A percentile compares a stretch with the other conserved stretches of the same genome.
These are phyloP conservation scores for Ammospiza nelsoni DNA, from an alignment of 2,113 vertebrate genomes.

Conservation along the genomic window DNA sequence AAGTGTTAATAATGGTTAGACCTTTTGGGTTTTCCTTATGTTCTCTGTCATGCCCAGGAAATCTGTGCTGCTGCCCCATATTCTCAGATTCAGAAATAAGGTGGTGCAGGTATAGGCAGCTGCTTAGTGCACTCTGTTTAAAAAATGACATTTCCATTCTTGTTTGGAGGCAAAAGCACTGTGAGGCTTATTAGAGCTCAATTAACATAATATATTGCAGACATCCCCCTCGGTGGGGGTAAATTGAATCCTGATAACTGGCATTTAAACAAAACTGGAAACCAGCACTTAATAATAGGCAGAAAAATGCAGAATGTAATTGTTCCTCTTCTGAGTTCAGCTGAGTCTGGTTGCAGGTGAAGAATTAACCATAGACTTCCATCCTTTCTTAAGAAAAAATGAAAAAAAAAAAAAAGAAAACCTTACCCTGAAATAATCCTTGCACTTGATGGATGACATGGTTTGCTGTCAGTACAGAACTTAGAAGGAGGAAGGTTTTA, in stretches of 20 bases:
- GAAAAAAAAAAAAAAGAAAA: neutral
- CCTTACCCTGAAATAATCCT: neutral
- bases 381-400: neutral
- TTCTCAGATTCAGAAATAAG: neutral
- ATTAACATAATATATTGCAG: conserved; percentile 66
- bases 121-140: neutral
- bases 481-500: neutral
- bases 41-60: neutral
- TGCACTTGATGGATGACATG: neutral
- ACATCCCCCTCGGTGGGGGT: conserved; percentile 31
- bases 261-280: conserved; percentile 60
- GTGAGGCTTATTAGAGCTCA: conserved; percentile 58
- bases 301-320: conserved; percentile 17
- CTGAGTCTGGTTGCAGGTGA: neutral
- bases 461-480: neutral
- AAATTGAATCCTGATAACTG: conserved; percentile 68
- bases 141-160: conserved; percentile 43
- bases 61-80: neutral
- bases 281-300: conserved; percentile 45
- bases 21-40: neutral
- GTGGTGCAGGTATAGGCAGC: neutral
- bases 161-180: conserved; percentile 52
- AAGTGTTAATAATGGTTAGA: neutral
- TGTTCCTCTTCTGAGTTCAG: neutral
- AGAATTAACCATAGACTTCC: neutral